A percentile compares a stretch with the other conserved stretches of the same genome.
Conservation (phyloP, 2,888 invertebrate genomes). For the Lasius fuliginosus region DNA sequence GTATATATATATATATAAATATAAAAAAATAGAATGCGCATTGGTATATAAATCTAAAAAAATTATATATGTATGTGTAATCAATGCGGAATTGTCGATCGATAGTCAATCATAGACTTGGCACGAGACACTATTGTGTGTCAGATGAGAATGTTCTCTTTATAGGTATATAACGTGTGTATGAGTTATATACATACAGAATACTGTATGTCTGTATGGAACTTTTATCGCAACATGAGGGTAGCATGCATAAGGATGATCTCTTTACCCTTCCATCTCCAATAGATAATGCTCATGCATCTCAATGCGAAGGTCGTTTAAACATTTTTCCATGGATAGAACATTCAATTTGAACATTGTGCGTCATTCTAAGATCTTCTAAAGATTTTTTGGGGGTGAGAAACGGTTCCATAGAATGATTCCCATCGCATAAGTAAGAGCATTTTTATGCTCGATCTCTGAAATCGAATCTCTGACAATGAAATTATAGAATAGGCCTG, state of each 20-base stretch:
- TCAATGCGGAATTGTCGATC: neutral
- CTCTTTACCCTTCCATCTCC: neutral
- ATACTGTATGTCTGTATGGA: neutral
- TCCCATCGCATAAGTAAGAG: neutral
- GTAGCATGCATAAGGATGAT: neutral
- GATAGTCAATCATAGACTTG: neutral
- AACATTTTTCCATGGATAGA: neutral
- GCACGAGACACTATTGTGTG: neutral
- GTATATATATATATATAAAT: no score
- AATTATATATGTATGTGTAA: no score
- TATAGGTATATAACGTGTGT: neutral
- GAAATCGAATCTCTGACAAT: neutral
- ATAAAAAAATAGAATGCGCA: no score
- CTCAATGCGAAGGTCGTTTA: conserved; percentile 29
- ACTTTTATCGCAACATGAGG: neutral
- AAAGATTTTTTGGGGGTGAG: neutral
- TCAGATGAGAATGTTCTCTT: neutral
- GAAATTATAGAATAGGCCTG: neutral
- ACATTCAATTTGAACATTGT: conserved; percentile 2
- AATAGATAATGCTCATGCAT: neutral
- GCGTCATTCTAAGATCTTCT: neutral
- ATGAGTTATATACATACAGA: conserved; percentile 8
- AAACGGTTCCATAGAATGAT: neutral
- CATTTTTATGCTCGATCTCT: neutral
- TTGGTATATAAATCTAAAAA: no score